Percentiles rank a stretch among this genome's conserved stretches.
phyloP scores from a whole-genome alignment of 1,140 invertebrate species.

The Brachionus calyciflorus region DNA sequence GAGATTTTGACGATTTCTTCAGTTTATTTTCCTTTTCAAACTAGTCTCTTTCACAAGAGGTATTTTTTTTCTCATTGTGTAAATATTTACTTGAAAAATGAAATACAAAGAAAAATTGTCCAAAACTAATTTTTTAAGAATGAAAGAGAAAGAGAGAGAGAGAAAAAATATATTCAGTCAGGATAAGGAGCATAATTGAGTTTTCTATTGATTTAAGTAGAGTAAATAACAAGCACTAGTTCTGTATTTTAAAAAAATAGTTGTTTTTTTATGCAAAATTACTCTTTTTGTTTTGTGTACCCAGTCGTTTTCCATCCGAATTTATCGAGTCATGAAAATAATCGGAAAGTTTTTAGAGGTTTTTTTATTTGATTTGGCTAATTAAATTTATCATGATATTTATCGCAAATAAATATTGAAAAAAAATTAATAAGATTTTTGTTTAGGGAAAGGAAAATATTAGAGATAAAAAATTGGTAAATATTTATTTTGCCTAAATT shows the following conservation, averaged over 20 bases:
- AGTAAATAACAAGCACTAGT: neutral
- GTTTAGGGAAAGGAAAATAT: slow-evolving; percentile 35
- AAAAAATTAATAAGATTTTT: slow-evolving; percentile 38
- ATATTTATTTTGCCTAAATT: slow-evolving; percentile 28
- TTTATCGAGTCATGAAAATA: neutral
- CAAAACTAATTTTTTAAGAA: neutral
- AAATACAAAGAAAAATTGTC: neutral
- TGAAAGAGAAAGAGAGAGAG: no score
- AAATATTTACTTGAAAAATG: no score
- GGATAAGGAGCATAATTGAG: neutral
- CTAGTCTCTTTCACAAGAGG: no score
- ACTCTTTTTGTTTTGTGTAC: neutral
- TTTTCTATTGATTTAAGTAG: slow-evolving; percentile 20
- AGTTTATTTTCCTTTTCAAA: no score
- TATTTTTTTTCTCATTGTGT: neutral
- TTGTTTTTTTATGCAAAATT: neutral
- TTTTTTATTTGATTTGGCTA: slow-evolving; percentile 42
- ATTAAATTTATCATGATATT: slow-evolving; percentile 42
- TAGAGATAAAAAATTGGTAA: slow-evolving; percentile 29
- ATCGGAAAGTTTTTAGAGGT: neutral
- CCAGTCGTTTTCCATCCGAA: neutral
- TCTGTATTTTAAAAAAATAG: neutral
- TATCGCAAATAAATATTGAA: slow-evolving; percentile 36
- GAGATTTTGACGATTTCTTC: no score
- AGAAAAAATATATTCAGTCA: no score